phyloP scores from a whole-genome alignment of 92 coral and sea anemone genomes.

The Micromussa lordhowensis region DNA sequence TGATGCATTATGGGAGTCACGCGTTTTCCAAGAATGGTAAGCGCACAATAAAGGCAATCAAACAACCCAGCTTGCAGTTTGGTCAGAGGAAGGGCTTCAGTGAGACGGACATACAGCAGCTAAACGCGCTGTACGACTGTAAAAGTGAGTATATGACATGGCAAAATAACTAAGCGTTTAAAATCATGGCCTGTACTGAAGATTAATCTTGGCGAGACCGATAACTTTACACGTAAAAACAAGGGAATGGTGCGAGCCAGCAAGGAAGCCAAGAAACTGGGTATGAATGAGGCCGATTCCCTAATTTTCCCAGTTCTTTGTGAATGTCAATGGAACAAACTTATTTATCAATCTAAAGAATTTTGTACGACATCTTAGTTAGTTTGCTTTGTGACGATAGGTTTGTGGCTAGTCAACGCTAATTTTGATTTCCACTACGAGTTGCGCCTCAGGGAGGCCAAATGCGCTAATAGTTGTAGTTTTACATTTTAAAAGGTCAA shows the following conservation, averaged over 20 bases:
- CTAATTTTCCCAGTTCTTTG: too few species aligned
- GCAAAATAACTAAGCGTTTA: neutral
- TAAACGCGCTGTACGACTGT: conserved; percentile 76
- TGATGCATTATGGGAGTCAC: conserved; percentile 82
- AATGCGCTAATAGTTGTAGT: too few species aligned
- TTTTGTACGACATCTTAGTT: too few species aligned
- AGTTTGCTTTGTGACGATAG: too few species aligned
- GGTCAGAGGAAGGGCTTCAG: conserved; percentile 73
- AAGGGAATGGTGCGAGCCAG: neutral
- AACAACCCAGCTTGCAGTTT: conserved; percentile 63
- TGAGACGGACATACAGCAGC: conserved; percentile 70
- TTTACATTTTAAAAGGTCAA: too few species aligned
- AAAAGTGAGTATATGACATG: conserved; percentile 53
- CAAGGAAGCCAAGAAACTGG: neutral
- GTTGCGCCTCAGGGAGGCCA: too few species aligned
- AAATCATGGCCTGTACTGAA: neutral
- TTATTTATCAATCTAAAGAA: too few species aligned
- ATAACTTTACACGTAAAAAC: neutral
- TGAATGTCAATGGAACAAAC: too few species aligned
- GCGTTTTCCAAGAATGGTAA: conserved; percentile 83
- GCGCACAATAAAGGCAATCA: conserved; percentile 76
- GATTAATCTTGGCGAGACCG: neutral
- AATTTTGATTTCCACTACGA: too few species aligned
- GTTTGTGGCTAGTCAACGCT: too few species aligned
- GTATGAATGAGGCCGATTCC: too few species aligned